phyloP scores from a whole-genome alignment of 2,113 vertebrate species.

The Oenanthe oenanthe region DNA sequence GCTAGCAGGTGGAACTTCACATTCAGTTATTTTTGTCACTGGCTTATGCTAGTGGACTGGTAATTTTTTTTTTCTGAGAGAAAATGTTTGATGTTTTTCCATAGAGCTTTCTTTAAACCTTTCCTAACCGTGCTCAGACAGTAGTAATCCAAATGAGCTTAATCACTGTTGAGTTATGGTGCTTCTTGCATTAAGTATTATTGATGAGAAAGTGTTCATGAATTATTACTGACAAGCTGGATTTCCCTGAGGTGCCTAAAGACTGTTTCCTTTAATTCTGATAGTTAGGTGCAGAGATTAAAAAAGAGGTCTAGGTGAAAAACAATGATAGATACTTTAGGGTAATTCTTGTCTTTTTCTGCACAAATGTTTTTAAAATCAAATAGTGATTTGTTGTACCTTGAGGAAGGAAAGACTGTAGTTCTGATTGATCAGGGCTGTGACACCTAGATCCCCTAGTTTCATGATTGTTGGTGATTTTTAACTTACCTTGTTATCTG shows the following conservation, averaged over 20 bases:
- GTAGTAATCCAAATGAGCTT: conserved; percentile 26
- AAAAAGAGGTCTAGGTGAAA: not conserved
- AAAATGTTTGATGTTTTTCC: not conserved
- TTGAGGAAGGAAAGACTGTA: not conserved
- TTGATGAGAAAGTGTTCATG: conserved; percentile 41
- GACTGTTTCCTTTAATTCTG: not conserved
- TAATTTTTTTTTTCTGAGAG: not conserved
- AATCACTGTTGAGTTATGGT: conserved; percentile 40
- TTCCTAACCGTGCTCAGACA: not conserved
- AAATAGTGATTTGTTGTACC: not conserved
- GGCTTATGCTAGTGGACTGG: not conserved
- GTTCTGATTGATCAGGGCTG: not conserved
- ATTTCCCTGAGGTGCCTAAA: conserved; percentile 1
- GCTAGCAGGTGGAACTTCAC: not conserved
- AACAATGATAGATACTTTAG: not conserved
- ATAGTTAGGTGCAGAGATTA: not conserved
- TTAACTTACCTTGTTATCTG: not conserved
- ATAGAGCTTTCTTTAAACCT: conserved; percentile 2
- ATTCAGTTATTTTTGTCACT: not conserved
- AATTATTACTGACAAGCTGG: conserved; percentile 29
- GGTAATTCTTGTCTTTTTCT: not conserved
- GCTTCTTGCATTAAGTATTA: conserved; percentile 51
- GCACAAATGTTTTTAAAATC: not conserved
- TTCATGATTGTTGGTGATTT: not conserved
- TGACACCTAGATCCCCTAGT: not conserved